phyloP scores from a whole-genome alignment of 2,113 vertebrate genomes.

The Thamnophis sirtalis region DNA sequence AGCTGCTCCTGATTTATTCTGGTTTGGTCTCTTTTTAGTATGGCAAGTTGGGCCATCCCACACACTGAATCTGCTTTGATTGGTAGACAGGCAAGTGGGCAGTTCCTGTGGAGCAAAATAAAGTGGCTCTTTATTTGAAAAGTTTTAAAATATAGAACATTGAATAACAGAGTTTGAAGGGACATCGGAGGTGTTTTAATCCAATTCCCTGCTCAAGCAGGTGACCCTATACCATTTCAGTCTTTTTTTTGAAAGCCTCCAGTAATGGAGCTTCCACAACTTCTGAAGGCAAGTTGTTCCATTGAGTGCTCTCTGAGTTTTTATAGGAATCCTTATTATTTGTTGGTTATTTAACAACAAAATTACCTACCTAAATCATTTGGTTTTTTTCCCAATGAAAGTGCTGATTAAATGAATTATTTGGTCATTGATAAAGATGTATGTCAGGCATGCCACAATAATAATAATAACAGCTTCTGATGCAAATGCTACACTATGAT shows the following conservation, averaged over 20 bases:
- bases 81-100: slow-evolving; percentile 24
- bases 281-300: neutral
- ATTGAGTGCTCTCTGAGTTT: neutral
- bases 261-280: neutral
- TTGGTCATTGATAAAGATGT: neutral
- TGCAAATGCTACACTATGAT: neutral
- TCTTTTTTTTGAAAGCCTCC: neutral
- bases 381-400: neutral
- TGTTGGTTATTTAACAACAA: neutral
- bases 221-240: neutral
- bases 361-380: neutral
- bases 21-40: slow-evolving; percentile 12
- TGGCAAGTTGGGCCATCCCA: slow-evolving; percentile 1
- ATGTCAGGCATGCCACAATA: neutral
- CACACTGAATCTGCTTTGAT: slow-evolving; percentile 29
- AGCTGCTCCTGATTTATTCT: neutral
- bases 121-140: neutral
- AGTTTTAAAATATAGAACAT: neutral
- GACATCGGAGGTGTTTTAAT: neutral
- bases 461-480: neutral
- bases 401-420: neutral
- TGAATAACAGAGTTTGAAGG: neutral
- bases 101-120: neutral
- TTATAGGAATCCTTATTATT: neutral
- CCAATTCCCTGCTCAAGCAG: neutral